These are phyloP conservation scores for Blastobasis adustella DNA, from an alignment of 2,888 invertebrate genomes.

Conservation along the genomic window DNA sequence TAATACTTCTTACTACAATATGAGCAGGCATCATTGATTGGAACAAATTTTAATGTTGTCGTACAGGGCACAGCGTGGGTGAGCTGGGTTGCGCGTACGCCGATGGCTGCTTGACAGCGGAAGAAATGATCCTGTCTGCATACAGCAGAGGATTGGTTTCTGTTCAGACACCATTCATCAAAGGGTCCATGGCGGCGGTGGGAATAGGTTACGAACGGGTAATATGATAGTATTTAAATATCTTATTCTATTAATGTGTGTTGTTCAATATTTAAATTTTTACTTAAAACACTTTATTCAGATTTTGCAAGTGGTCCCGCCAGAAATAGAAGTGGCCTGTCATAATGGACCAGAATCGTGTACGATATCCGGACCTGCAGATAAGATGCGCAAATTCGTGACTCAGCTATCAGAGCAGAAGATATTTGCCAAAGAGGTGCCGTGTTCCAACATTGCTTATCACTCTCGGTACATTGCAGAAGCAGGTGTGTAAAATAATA, in stretches of 20 bases:
- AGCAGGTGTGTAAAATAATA: constrained; percentile 60
- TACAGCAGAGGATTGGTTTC: constrained; percentile 87
- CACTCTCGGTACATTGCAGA: constrained; percentile 88
- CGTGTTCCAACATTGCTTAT: constrained; percentile 89
- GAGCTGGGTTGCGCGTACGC: constrained; percentile 96
- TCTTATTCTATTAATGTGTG: too few relatives aligned
- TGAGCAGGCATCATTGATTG: too few relatives aligned
- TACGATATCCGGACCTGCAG: constrained; percentile 85
- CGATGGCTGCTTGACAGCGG: constrained; percentile 90
- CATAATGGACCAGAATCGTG: constrained; percentile 86
- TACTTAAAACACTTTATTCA: constrained; percentile 11
- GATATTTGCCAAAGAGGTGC: constrained; percentile 59
- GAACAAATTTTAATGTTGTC: neutral
- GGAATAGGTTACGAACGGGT: constrained; percentile 77
- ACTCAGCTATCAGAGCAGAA: constrained; percentile 43
- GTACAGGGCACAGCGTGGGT: constrained; percentile 91
- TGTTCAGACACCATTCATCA: constrained; percentile 78
- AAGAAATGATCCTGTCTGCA: constrained; percentile 87
- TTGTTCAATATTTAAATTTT: too few relatives aligned
- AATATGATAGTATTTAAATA: constrained; percentile 1
- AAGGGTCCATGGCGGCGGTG: constrained; percentile 91
- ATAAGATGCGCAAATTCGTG: constrained; percentile 76
- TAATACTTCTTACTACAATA: too few relatives aligned
- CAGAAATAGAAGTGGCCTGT: constrained; percentile 83
- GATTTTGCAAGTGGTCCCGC: constrained; percentile 57